These are phyloP conservation scores for Scomber colias DNA, from an alignment of 2,113 vertebrate genomes.

Conservation along the genomic window DNA sequence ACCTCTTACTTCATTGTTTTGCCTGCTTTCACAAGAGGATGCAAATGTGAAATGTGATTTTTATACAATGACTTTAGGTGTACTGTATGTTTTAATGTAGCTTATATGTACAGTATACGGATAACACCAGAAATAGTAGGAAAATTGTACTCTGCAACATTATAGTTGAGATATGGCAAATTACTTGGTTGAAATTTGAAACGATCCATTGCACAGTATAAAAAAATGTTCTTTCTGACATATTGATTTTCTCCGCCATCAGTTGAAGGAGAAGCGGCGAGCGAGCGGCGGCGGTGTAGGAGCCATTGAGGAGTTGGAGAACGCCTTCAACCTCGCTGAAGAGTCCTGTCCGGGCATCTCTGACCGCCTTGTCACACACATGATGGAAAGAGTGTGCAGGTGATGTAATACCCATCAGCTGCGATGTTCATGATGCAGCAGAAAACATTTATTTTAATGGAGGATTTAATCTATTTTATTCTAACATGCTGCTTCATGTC, in stretches of 20 bases:
- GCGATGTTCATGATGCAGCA: neutral
- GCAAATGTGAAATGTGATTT: neutral
- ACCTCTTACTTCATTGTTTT: neutral
- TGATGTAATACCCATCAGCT: conserved; percentile 55
- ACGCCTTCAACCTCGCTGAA: conserved; percentile 94
- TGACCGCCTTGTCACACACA: conserved; percentile 92
- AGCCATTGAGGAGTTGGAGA: conserved; percentile 97
- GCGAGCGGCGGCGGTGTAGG: conserved; percentile 88
- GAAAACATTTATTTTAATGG: neutral
- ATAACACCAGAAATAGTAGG: neutral
- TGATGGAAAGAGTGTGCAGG: conserved; percentile 96
- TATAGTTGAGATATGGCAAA: no score
- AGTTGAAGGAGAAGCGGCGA: conserved; percentile 94
- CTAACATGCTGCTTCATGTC: conserved; percentile 9
- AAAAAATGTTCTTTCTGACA: neutral
- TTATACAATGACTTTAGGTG: neutral
- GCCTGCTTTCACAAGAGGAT: neutral
- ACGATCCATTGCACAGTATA: no score
- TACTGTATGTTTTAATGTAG: neutral
- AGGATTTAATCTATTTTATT: neutral
- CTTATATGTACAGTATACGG: neutral
- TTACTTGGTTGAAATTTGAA: no score
- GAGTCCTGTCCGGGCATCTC: conserved; percentile 97
- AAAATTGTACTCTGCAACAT: no score
- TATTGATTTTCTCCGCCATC: neutral